Conservation (phyloP, 2,113 vertebrate genomes). For the Phoenicopterus ruber region DNA sequence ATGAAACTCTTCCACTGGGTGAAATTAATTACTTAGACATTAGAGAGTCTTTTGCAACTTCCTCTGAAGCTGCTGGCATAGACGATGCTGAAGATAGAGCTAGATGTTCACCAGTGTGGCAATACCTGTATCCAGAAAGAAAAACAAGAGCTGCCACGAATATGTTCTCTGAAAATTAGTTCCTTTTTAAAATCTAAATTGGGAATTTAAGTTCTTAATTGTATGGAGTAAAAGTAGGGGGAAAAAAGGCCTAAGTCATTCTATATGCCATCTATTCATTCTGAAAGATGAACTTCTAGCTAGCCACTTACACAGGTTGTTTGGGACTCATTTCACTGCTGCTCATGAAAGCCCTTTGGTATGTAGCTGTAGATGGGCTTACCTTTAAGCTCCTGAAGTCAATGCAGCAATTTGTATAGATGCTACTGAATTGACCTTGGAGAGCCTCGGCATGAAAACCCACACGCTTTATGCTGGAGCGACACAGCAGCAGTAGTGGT, state of each 20-base stretch:
- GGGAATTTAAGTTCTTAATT: not conserved
- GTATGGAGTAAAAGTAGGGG: not conserved
- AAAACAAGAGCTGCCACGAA: not conserved
- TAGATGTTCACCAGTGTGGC: not conserved
- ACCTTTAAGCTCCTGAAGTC: not conserved
- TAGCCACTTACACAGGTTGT: not conserved
- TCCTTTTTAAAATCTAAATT: not conserved
- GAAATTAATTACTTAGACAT: not conserved
- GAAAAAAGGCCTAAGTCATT: not conserved
- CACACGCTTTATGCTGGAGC: not conserved
- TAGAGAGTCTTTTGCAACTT: not conserved
- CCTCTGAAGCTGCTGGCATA: not conserved
- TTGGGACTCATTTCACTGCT: not conserved
- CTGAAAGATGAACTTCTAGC: not conserved
- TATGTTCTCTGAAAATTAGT: not conserved
- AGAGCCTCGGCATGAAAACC: not conserved
- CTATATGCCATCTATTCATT: not conserved
- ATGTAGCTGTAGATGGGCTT: not conserved
- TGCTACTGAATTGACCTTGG: not conserved
- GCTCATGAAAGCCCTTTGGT: not conserved
- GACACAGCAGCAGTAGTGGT: not conserved
- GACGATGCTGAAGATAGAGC: not conserved
- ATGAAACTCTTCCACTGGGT: not conserved
- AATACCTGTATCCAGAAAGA: not conserved
- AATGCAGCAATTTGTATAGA: not conserved